A percentile compares a stretch with the other conserved stretches of the same genome.
phyloP scores from a whole-genome alignment of 2,797 vertebrate species.

The Varecia variegata region DNA sequence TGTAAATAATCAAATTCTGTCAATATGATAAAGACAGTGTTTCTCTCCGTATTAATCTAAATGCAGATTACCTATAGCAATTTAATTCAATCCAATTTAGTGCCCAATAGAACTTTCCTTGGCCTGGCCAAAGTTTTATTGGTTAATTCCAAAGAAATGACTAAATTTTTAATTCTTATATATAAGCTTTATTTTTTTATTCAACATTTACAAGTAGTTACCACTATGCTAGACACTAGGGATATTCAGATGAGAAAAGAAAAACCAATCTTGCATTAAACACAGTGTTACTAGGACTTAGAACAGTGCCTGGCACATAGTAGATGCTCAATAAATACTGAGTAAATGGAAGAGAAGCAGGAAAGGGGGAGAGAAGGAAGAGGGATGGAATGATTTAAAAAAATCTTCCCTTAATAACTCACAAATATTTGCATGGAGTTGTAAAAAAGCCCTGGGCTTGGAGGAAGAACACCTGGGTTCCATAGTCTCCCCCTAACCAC shows the following conservation, averaged over 20 bases:
- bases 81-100: conserved; percentile 4
- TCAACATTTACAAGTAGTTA: not conserved
- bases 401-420: not conserved
- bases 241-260: not conserved
- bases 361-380: not conserved
- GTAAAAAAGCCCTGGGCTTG: not conserved
- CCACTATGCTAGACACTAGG: not conserved
- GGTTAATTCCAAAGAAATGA: conserved; percentile 1
- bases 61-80: not conserved
- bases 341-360: not conserved
- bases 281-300: not conserved
- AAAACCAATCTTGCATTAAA: not conserved
- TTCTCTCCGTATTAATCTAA: not conserved
- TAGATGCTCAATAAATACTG: not conserved
- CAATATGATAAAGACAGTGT: not conserved
- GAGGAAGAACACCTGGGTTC: not conserved
- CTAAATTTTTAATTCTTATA: not conserved
- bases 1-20: conserved; percentile 5
- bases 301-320: not conserved
- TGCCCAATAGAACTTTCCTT: not conserved
- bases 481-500: not conserved
- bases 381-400: not conserved
- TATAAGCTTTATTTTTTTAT: not conserved
- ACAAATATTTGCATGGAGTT: not conserved
- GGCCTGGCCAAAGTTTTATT: not conserved